These are phyloP conservation scores for Bos indicus DNA, from an alignment of 2,113 vertebrate genomes.

Conservation along the genomic window DNA sequence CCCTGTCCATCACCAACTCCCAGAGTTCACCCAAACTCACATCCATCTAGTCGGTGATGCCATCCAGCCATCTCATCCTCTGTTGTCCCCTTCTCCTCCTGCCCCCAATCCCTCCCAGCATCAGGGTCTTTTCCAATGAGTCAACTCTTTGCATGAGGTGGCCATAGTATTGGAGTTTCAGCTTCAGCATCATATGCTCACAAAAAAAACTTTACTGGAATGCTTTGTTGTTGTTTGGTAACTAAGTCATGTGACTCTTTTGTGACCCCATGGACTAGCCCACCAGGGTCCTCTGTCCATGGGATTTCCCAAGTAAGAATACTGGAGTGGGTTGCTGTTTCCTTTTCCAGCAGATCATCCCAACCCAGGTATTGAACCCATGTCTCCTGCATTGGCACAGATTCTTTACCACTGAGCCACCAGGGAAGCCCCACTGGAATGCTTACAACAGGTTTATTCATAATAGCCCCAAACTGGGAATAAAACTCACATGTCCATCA, in stretches of 20 bases:
- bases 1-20: too few relatives aligned
- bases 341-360: accelerated
- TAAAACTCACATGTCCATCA: neutral
- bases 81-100: too few relatives aligned
- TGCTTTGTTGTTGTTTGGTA: neutral
- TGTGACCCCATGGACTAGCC: neutral
- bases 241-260: neutral
- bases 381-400: neutral
- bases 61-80: too few relatives aligned
- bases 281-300: neutral
- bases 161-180: too few relatives aligned
- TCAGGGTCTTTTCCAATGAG: too few relatives aligned
- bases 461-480: neutral
- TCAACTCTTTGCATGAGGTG: too few relatives aligned
- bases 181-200: neutral
- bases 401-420: neutral
- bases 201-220: neutral
- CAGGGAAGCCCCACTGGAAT: neutral
- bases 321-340: neutral
- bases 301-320: neutral
- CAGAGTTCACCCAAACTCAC: too few relatives aligned
- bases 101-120: too few relatives aligned
- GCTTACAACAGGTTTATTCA: neutral
- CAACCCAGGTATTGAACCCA: neutral
- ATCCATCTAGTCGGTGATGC: too few relatives aligned